Evolutionary conservation across 35 echinoderm and acorn worm species (phyloP).

Genomic region (Antedon bifida): DNA sequence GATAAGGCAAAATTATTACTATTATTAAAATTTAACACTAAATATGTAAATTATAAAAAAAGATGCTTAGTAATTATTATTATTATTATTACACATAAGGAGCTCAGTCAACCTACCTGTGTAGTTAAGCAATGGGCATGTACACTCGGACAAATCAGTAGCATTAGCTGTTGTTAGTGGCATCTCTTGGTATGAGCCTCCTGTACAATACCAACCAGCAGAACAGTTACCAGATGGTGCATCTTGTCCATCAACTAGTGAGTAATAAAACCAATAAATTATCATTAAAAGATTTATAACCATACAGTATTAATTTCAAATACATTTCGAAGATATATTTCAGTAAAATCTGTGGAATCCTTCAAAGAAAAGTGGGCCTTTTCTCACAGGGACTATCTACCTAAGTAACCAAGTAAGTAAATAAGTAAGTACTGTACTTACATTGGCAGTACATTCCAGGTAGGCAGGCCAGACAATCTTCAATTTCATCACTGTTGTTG

Average conservation of each 20-base stretch:
- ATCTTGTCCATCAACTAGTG: constrained; percentile 52
- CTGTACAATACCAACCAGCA: constrained; percentile 90
- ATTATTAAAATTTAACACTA: too few relatives aligned
- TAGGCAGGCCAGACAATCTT: constrained; percentile 82
- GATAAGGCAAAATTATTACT: too few relatives aligned
- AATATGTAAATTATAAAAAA: too few relatives aligned
- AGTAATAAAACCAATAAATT: constrained; percentile 14
- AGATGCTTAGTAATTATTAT: too few relatives aligned
- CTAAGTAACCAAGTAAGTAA: too few relatives aligned
- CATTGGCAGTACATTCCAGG: constrained; percentile 88
- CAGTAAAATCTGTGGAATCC: too few relatives aligned
- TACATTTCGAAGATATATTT: too few relatives aligned
- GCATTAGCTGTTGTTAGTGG: constrained; percentile 64
- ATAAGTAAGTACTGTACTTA: too few relatives aligned
- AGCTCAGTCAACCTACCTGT: constrained; percentile 31
- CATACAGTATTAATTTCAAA: too few relatives aligned
- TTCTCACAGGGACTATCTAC: too few relatives aligned
- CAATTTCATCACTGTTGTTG: constrained; percentile 60
- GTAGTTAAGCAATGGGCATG: constrained; percentile 76
- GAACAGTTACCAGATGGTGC: constrained; percentile 63
- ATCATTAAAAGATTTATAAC: neutral
- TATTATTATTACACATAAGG: too few relatives aligned
- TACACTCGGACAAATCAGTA: constrained; percentile 69
- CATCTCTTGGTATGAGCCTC: constrained; percentile 64
- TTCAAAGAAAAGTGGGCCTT: too few relatives aligned